A percentile compares a stretch with the other conserved stretches of the same genome.
phyloP scores from a whole-genome alignment of 2,113 vertebrate species.

The Bufo bufo region DNA sequence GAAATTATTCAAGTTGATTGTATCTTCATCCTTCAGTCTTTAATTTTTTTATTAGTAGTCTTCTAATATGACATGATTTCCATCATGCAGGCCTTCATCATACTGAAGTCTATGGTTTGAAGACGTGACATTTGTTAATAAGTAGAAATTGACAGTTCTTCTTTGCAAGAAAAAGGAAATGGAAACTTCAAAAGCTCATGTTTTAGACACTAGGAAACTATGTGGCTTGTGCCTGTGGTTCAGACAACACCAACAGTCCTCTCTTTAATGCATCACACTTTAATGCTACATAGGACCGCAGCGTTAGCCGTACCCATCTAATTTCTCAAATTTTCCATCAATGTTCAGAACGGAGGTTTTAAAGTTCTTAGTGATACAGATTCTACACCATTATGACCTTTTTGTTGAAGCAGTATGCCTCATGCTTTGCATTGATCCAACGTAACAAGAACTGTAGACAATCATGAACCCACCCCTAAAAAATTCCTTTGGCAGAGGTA shows the following conservation, averaged over 20 bases:
- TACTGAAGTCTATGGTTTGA: neutral
- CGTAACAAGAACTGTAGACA: neutral
- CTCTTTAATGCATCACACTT: neutral
- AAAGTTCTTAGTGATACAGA: neutral
- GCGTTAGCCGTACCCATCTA: neutral
- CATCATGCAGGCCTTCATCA: neutral
- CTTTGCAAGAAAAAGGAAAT: slow-evolving; percentile 7
- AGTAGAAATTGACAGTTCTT: neutral
- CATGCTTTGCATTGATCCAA: neutral
- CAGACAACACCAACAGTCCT: neutral
- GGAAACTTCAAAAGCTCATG: slow-evolving; percentile 26
- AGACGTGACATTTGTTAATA: neutral
- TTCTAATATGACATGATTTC: neutral
- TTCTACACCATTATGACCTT: neutral
- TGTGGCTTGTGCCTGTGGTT: slow-evolving; percentile 46
- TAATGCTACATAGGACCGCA: neutral
- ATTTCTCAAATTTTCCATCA: neutral
- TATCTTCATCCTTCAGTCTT: neutral
- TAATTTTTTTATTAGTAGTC: neutral
- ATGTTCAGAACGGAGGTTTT: neutral
- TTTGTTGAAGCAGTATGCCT: neutral
- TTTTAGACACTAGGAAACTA: neutral
- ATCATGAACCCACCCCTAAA: neutral
- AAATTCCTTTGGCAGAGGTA: neutral
- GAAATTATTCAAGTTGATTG: neutral